phyloP scores from a whole-genome alignment of 2,888 invertebrate species.

The Melieria picta region DNA sequence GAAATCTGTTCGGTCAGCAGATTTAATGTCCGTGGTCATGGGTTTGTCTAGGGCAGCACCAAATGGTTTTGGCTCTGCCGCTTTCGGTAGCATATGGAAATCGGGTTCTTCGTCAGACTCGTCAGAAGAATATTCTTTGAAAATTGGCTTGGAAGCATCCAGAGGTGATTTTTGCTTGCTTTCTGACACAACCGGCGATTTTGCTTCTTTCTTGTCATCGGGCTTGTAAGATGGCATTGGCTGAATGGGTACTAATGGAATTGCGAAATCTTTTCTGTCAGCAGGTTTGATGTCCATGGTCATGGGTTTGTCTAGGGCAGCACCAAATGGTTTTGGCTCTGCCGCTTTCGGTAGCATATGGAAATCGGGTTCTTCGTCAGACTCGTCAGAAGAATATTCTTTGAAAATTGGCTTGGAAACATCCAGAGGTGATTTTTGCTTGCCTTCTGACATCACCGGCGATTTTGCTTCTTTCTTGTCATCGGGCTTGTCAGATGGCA shows the following conservation, averaged over 20 bases:
- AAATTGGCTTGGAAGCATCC: neutral
- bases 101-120: neutral
- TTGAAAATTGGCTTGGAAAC: neutral
- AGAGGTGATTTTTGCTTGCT: constrained; percentile 16
- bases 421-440: constrained; percentile 16
- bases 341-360: too few relatives aligned
- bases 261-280: neutral
- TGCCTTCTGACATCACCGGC: neutral
- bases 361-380: neutral
- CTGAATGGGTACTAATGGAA: neutral
- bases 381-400: constrained; percentile 14
- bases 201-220: constrained; percentile 16
- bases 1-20: neutral
- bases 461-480: constrained; percentile 24
- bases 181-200: neutral
- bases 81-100: neutral
- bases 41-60: neutral
- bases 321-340: neutral
- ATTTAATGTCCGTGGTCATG: neutral
- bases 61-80: neutral
- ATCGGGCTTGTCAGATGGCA: constrained; percentile 15
- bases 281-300: neutral
- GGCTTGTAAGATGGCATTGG: constrained; percentile 17
- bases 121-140: constrained; percentile 10
- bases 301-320: neutral